These are phyloP conservation scores for Parotia lawesii DNA, from an alignment of 2,113 vertebrate species.

Conservation along the genomic window DNA sequence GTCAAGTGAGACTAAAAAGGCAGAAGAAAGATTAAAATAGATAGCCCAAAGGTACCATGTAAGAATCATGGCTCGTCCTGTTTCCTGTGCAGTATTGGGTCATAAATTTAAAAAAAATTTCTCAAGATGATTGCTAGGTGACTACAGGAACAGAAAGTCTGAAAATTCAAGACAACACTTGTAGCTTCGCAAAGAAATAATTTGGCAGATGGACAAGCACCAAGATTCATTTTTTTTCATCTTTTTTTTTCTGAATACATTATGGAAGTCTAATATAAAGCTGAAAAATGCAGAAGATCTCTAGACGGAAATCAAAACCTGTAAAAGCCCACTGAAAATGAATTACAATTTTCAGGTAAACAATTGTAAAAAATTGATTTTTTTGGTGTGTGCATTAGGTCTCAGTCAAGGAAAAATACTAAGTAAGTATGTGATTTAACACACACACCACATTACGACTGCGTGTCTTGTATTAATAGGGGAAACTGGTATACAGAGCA, in stretches of 20 bases:
- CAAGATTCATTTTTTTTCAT: background rate
- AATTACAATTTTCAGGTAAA: background rate
- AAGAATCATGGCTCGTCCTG: background rate
- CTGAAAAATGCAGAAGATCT: background rate
- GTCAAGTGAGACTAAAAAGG: background rate
- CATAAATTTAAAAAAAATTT: background rate
- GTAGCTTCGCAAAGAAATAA: background rate
- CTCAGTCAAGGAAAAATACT: background rate
- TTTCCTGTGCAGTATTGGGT: background rate
- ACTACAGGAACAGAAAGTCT: background rate
- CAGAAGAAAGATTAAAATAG: background rate
- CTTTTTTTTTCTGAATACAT: rapidly evolving
- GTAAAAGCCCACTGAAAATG: background rate
- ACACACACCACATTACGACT: background rate
- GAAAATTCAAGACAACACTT: background rate
- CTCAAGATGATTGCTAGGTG: background rate
- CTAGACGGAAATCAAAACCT: rapidly evolving
- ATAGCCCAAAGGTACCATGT: background rate
- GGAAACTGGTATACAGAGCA: background rate
- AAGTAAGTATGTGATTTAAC: background rate
- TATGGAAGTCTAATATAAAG: background rate
- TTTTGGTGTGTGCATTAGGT: background rate
- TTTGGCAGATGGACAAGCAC: background rate
- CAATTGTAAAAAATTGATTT: background rate
- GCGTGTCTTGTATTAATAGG: background rate